A percentile compares a stretch with the other conserved stretches of the same genome.
Conservation (phyloP, 2,113 vertebrate species). For the Martes martes region DNA sequence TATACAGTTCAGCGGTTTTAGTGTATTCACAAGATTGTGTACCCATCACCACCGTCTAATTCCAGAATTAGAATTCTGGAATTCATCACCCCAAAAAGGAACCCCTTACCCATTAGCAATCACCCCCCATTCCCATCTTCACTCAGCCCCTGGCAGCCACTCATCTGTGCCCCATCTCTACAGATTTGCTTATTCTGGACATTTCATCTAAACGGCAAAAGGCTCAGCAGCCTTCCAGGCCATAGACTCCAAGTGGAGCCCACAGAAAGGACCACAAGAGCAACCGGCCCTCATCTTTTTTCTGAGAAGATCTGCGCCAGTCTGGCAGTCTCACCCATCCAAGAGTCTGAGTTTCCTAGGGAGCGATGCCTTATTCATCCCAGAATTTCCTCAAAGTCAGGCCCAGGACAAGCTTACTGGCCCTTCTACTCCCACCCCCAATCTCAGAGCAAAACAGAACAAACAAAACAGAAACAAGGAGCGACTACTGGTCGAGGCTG, state of each 20-base stretch:
- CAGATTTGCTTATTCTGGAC: background rate
- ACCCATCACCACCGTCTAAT: background rate
- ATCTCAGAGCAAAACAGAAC: background rate
- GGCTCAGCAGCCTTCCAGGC: background rate
- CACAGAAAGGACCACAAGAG: background rate
- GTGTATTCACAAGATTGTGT: background rate
- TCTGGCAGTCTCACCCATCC: background rate
- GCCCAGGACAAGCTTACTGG: background rate
- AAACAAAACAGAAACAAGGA: background rate
- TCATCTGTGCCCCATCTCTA: background rate
- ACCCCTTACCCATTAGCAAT: background rate
- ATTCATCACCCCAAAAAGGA: background rate
- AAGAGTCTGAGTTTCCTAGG: background rate
- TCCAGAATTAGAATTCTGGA: background rate
- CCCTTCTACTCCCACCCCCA: background rate
- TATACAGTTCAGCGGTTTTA: background rate
- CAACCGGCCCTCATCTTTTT: accelerated
- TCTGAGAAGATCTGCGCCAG: background rate
- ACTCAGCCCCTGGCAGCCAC: background rate
- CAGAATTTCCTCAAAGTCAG: background rate
- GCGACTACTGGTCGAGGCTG: background rate
- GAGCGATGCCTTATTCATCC: background rate
- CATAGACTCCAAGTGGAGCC: background rate
- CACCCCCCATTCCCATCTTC: background rate
- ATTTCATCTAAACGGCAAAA: background rate